Evolutionary conservation across 1,140 invertebrate genomes (phyloP), one percentile per base, ranked within the genome.

Genomic region (Drosophila nigrodunni): DNA sequence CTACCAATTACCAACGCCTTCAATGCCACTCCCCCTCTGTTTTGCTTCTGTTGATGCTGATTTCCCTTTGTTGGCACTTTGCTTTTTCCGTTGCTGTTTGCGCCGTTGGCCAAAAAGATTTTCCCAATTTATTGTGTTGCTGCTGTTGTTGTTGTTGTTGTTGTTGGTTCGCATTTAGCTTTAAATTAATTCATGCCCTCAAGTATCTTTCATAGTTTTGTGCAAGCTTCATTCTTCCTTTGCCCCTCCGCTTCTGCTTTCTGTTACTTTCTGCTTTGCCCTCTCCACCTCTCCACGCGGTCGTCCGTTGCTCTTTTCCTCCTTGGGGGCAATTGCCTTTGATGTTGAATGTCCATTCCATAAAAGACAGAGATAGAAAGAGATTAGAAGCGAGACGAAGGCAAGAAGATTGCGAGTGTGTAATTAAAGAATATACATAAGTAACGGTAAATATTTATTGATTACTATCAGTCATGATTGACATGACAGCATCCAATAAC

Each of bases 151-250:
- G 44, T 52, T 80, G 66, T 74, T 77, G 60, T 49, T 68, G 49
- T 47, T 68, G 30, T 41, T 76, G 18, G 39, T 68, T 69, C 49
- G 68, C 61, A 71, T 76, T 76, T 60, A 65, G 68, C 61, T 57
- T 72, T 46, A 80, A 80, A 80, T 80, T 80, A 80, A 80, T 80
- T 80, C 66, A 59, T 67, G 61, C 44, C 77, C 78, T 35, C 57
- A 35, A 75, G 72, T 52, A 52, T 71, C 30, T 60, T 54, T 72
- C 57, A 55, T 66, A 65, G 73, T 60, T 73, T 67, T 59, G 5
- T 25, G 18, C 54, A 52, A 41, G 15, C 34, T 18, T 55, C 50
- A 30, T 25, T 39, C 7, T 6, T 10, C 15, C 15, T 37, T 54
- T 43, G 9, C 9, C 13, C 5, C 9, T 30, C 34, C 7, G 9